Evolutionary conservation across 2,888 invertebrate genomes (phyloP).

Genomic region (Sylvicola fuscatus): DNA sequence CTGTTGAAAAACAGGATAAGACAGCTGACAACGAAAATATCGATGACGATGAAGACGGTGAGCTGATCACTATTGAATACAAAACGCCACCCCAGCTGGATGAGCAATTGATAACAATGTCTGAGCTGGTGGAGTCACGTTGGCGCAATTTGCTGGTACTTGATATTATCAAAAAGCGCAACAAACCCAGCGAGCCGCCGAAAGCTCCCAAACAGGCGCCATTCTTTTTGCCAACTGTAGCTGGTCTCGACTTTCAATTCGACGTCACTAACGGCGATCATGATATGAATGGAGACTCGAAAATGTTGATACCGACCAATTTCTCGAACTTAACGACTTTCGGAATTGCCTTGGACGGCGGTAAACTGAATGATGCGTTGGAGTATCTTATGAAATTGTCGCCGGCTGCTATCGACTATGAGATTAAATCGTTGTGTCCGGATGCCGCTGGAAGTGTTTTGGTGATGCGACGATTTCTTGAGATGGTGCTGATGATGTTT

Average conservation of each 20-base stretch:
- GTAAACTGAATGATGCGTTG: slow-evolving; percentile 28
- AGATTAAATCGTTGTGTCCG: slow-evolving; percentile 59
- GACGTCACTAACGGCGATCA: slow-evolving; percentile 32
- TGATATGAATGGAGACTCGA: slow-evolving; percentile 18
- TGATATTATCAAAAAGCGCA: slow-evolving; percentile 67
- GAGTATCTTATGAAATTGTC: slow-evolving; percentile 34
- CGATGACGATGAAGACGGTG: background rate
- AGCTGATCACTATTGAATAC: slow-evolving; percentile 14
- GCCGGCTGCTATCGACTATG: slow-evolving; percentile 71
- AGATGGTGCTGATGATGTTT: slow-evolving; percentile 48
- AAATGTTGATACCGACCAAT: slow-evolving; percentile 33
- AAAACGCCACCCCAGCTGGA: slow-evolving; percentile 25
- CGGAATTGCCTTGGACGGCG: slow-evolving; percentile 32
- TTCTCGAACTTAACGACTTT: slow-evolving; percentile 47
- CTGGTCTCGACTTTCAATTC: slow-evolving; percentile 65
- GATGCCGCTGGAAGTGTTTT: slow-evolving; percentile 48
- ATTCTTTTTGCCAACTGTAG: slow-evolving; percentile 85
- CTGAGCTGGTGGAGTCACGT: slow-evolving; percentile 62
- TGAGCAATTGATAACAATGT: slow-evolving; percentile 57
- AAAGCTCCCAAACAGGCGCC: slow-evolving; percentile 77
- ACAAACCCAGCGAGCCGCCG: slow-evolving; percentile 71
- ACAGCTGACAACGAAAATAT: background rate
- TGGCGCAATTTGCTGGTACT: slow-evolving; percentile 83
- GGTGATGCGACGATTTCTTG: slow-evolving; percentile 58
- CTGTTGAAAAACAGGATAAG: slow-evolving; percentile 12